These are phyloP conservation scores for Paradisaea rubra DNA, from an alignment of 2,113 vertebrate genomes.

Conservation along the genomic window DNA sequence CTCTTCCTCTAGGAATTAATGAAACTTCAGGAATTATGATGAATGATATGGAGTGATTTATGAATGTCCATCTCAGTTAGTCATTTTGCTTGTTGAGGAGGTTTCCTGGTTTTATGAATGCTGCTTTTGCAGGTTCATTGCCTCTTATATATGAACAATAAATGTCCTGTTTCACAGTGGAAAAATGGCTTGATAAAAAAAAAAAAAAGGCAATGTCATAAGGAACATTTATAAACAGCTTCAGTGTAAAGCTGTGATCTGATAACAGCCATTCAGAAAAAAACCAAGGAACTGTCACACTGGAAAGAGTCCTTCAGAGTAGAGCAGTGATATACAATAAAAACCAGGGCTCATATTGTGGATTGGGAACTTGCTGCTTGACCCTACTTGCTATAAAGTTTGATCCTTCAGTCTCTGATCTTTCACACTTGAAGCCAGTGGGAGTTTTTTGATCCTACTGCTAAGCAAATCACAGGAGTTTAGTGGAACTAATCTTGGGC, in stretches of 20 bases:
- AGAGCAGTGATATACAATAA: neutral
- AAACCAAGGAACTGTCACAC: neutral
- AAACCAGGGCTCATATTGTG: neutral
- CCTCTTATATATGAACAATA: constrained; percentile 11
- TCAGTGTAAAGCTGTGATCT: constrained; percentile 6
- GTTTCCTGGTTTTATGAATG: neutral
- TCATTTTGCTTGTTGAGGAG: neutral
- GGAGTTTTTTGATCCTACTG: neutral
- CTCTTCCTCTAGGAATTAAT: constrained; percentile 25
- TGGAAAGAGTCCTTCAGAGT: neutral
- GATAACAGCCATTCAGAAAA: neutral
- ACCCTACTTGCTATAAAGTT: neutral
- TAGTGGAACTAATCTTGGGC: neutral
- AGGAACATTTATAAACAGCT: constrained; percentile 37
- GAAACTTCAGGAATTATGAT: constrained; percentile 2
- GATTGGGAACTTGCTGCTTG: constrained; percentile 6
- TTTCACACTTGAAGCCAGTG: neutral
- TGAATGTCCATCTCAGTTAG: neutral
- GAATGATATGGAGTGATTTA: neutral
- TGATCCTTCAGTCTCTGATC: constrained; percentile 1
- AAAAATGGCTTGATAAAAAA: constrained; percentile 8
- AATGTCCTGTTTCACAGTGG: neutral
- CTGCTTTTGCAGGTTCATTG: constrained; percentile 21
- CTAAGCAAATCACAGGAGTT: neutral
- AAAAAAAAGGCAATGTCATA: neutral